These are phyloP conservation scores for Eristalinus aeneus DNA, from an alignment of 2,888 invertebrate species.

Conservation along the genomic window DNA sequence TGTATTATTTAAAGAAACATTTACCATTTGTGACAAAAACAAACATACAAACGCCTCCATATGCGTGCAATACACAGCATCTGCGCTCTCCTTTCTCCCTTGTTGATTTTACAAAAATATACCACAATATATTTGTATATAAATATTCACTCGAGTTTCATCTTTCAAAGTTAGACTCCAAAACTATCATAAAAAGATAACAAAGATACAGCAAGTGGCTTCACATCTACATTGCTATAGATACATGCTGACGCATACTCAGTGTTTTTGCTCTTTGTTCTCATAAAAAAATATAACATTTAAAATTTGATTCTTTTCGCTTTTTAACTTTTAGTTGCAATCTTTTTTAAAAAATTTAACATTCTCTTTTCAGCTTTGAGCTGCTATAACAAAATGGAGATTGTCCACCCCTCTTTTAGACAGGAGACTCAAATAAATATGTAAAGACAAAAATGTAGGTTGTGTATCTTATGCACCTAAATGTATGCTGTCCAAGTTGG, in stretches of 20 bases:
- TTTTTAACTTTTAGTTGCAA: not conserved
- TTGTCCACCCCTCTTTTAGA: slow-evolving; percentile 35
- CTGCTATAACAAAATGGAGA: slow-evolving; percentile 44
- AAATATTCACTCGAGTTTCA: not conserved
- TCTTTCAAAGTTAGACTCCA: slow-evolving; percentile 31
- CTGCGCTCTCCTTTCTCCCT: not conserved
- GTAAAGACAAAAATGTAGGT: slow-evolving; percentile 8
- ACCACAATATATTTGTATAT: slow-evolving; percentile 12
- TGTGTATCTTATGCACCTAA: not conserved
- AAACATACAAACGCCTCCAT: slow-evolving; percentile 18
- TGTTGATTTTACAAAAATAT: slow-evolving; percentile 41
- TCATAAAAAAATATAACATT: slow-evolving; percentile 51
- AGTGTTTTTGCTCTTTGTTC: not conserved
- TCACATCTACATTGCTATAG: slow-evolving; percentile 23
- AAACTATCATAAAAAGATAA: slow-evolving; percentile 25
- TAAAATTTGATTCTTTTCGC: slow-evolving; percentile 17
- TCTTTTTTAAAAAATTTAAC: slow-evolving; percentile 22
- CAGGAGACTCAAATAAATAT: slow-evolving; percentile 27
- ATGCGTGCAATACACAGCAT: slow-evolving; percentile 7
- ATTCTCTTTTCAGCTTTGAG: slow-evolving; percentile 54
- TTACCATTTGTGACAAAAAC: slow-evolving; percentile 11
- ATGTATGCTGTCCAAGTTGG: not conserved
- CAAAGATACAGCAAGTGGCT: slow-evolving; percentile 32
- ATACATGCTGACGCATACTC: slow-evolving; percentile 14
- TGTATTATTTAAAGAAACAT: slow-evolving; percentile 18